Evolutionary conservation across 2,113 vertebrate species (phyloP).

Genomic region (Brachirus orientalis): DNA sequence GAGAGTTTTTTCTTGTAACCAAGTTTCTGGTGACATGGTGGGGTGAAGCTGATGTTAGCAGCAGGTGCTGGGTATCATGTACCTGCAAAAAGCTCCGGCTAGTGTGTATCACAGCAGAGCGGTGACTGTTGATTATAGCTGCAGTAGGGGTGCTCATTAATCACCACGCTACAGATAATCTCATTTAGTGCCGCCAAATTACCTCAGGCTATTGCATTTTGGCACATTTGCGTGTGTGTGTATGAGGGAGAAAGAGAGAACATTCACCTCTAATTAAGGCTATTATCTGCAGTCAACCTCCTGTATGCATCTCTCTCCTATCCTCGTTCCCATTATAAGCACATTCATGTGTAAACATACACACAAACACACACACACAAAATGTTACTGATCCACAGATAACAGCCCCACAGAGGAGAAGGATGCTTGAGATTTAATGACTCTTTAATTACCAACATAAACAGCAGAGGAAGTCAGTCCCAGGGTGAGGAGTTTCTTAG

Average conservation of each 20-base stretch:
- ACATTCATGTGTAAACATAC: neutral
- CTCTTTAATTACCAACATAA: conserved; percentile 53
- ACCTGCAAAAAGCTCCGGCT: conserved; percentile 43
- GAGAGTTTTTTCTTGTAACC: too few relatives aligned
- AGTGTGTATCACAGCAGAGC: conserved; percentile 52
- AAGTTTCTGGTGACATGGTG: conserved; percentile 15
- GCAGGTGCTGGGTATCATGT: conserved; percentile 46
- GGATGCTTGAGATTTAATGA: conserved; percentile 59
- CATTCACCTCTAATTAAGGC: conserved; percentile 65
- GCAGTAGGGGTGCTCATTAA: conserved; percentile 72
- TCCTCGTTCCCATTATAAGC: conserved; percentile 23
- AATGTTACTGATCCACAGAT: conserved; percentile 55
- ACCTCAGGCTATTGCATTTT: conserved; percentile 58
- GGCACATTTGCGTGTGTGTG: conserved; percentile 4
- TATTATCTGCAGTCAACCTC: conserved; percentile 63
- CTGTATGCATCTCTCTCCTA: conserved; percentile 8
- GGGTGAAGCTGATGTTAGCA: conserved; percentile 48
- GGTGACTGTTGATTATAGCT: conserved; percentile 59
- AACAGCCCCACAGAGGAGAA: conserved; percentile 47
- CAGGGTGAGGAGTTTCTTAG: conserved; percentile 5
- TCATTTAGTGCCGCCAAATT: conserved; percentile 74
- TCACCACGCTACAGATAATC: conserved; percentile 70
- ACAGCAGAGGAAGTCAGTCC: conserved; percentile 20
- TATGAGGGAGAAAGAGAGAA: conserved; percentile 45
- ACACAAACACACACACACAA: conserved; percentile 13